A percentile compares a stretch with the other conserved stretches of the same genome.
Evolutionary conservation across 1,140 invertebrate species (phyloP).

Genomic region (Neomicropteryx cornuta): DNA sequence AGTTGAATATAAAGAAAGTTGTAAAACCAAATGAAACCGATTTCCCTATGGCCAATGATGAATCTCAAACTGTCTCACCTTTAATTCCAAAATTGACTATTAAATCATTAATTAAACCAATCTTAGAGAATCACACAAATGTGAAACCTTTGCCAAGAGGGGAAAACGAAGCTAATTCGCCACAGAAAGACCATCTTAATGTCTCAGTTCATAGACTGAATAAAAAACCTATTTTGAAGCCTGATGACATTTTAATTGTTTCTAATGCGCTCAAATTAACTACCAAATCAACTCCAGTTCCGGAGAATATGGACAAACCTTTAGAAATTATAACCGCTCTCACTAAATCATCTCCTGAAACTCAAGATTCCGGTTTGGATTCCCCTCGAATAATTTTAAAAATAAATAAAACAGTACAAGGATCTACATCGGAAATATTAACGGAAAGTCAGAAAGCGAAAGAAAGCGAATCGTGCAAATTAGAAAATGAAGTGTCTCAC

Average conservation of each 20-base stretch:
- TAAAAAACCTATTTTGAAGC: slow-evolving; percentile 24
- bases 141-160: too few species aligned
- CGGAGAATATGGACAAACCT: slow-evolving; percentile 29
- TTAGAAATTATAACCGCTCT: slow-evolving; percentile 30
- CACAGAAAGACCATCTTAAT: background rate
- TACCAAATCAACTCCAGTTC: background rate
- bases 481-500: too few species aligned
- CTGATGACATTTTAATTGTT: slow-evolving; percentile 21
- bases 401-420: slow-evolving; percentile 40
- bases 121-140: background rate
- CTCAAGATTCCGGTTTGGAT: slow-evolving; percentile 33
- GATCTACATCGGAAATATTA: slow-evolving; percentile 36
- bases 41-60: too few species aligned
- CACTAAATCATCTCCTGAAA: slow-evolving; percentile 22
- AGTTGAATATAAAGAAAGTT: slow-evolving; percentile 33
- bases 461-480: slow-evolving; percentile 10
- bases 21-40: slow-evolving; percentile 28
- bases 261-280: background rate
- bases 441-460: slow-evolving; percentile 28
- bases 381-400: slow-evolving; percentile 40
- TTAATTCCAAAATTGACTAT: slow-evolving; percentile 34
- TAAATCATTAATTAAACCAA: background rate
- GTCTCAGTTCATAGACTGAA: slow-evolving; percentile 7
- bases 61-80: slow-evolving; percentile 32
- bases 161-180: background rate